phyloP scores from a whole-genome alignment of 1,140 invertebrate genomes.

The Drosophila miranda region DNA sequence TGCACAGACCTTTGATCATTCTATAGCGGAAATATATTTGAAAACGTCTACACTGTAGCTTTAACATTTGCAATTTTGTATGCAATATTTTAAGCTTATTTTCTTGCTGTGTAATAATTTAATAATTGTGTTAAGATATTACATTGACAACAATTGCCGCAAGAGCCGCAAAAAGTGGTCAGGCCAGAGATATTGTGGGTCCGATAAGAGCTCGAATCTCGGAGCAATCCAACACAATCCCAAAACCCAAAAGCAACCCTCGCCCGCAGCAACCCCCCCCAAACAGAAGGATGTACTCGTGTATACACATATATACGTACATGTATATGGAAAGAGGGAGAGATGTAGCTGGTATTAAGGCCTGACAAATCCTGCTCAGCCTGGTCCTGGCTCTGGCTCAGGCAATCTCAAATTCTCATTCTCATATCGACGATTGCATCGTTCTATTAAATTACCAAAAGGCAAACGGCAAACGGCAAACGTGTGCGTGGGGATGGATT shows the following conservation, averaged over 20 bases:
- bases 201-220: constrained; percentile 59
- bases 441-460: constrained; percentile 81
- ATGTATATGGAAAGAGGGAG: constrained; percentile 12
- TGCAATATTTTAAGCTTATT: too few species aligned
- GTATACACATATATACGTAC: background rate
- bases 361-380: constrained; percentile 63
- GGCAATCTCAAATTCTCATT: constrained; percentile 59
- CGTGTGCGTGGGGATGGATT: constrained; percentile 51
- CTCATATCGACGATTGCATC: constrained; percentile 72
- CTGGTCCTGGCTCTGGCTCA: constrained; percentile 20
- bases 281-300: constrained; percentile 1
- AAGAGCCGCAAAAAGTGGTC: constrained; percentile 67
- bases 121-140: constrained; percentile 74
- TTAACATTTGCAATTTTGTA: too few species aligned
- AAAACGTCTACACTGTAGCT: too few species aligned
- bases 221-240: constrained; percentile 28
- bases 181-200: constrained; percentile 49
- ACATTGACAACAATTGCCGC: constrained; percentile 75
- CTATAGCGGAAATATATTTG: too few species aligned
- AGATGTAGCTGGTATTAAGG: constrained; percentile 49
- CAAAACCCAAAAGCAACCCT: constrained; percentile 48
- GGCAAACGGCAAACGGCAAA: constrained; percentile 68
- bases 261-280: constrained; percentile 52
- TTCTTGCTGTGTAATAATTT: constrained; percentile 31
- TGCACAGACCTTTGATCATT: too few species aligned